These are phyloP conservation scores for Premnoplex brunnescens DNA, from an alignment of 2,797 vertebrate species.

Conservation along the genomic window DNA sequence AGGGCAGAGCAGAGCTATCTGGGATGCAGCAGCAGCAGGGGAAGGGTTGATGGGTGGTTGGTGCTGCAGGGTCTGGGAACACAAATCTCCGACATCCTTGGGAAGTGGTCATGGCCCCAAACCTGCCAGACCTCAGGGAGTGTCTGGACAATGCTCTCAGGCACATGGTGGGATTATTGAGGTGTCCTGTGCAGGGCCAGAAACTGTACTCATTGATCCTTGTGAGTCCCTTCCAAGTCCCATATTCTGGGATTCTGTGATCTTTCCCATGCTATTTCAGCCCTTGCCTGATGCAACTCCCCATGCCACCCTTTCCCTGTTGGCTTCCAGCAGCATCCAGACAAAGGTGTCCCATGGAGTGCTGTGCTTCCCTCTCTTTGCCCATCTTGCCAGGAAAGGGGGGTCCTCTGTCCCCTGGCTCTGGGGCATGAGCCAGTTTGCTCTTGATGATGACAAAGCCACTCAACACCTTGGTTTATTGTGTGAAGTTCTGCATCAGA, in stretches of 20 bases:
- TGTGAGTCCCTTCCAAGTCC: background rate
- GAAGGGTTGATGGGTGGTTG: background rate
- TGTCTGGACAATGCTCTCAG: background rate
- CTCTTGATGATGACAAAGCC: background rate
- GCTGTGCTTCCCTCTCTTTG: too few species aligned
- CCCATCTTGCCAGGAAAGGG: background rate
- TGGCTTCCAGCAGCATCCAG: background rate
- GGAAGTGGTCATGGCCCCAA: background rate
- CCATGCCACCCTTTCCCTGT: background rate
- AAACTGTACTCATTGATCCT: background rate
- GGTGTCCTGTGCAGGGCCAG: background rate
- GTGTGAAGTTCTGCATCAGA: rapidly evolving
- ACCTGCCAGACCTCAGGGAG: background rate
- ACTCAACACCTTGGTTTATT: background rate
- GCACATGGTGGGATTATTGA: background rate
- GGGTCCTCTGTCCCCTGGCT: background rate
- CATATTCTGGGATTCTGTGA: background rate
- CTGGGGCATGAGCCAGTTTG: background rate
- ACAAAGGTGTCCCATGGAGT: background rate
- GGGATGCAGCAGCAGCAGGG: background rate
- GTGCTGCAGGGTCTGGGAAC: background rate
- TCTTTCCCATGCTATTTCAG: background rate
- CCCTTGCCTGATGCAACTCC: rapidly evolving
- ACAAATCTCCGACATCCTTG: background rate
- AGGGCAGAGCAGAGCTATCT: background rate